Evolutionary conservation across 2,113 vertebrate genomes (phyloP), one percentile per base, ranked within the genome.

Genomic region (Podarcis raffonei): DNA sequence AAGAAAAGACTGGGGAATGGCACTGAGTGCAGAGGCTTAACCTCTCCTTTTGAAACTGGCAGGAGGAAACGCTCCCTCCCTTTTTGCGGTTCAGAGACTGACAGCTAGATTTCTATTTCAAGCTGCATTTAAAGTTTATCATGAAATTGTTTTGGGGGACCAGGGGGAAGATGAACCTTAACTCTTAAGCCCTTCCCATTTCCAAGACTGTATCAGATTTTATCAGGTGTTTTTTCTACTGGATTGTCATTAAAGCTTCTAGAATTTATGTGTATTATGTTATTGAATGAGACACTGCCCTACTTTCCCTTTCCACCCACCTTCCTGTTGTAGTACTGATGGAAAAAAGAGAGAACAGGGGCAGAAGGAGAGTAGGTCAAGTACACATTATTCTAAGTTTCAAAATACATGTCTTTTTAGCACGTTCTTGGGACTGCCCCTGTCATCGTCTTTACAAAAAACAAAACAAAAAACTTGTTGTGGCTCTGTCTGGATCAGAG

Each of bases 191-290:
- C 39, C 20, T 65, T 82, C 18, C 6, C 20, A 48, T 76, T 88
- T 83, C 37, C 57, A 48, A 66, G 68, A 65, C 11, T 53, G 2
- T 62, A 20, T 59, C 30, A 27, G 30, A 35, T 77, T 88, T 88
- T 88, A 77, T 53, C 6, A 30, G 8, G 3, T 62, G 2, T 68
- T 16, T 85, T 88, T 88, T 88, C 57, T 88, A 83, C 72, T 68
- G 39, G 53, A 83, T 76, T 83, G 48, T 25, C 62, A 88, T 77
- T 88, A 88, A 88, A 88, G 15, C 57, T 30, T 88, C 68, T 35
- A 77, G 20, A 77, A 59, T 37, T 80, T 5, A 48, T 35, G 16
- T 62, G 68, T 18, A 27, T 74, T 25, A 57, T 72, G 42, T 68
- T n/a, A 71, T 74, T 48, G 25, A 5, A 74, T 42, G n/a, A 4